Base-by-base conservation (phyloP, 2,113 vertebrate genomes). In the Nannobrachium achirus region DNA sequence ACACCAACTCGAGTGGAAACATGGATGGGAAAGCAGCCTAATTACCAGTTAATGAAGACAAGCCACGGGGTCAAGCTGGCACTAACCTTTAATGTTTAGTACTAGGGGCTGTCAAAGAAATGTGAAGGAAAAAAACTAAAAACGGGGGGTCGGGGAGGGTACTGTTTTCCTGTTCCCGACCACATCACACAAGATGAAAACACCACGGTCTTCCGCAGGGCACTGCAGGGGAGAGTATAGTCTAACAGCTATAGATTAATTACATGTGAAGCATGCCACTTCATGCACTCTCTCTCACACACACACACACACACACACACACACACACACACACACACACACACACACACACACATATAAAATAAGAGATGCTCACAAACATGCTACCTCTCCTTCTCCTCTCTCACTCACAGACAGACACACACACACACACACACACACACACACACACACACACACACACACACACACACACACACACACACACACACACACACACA, bases 201-300 rank as follows among this genome's bases (percentile, higher is more conserved):
- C 68, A 73, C 60, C 73, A 50, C 10, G 8, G 66, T 68, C 75
- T 57, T 56, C 70, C 66, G 46, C 73, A 56, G 76, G 69, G 71
- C 50, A 33, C 79, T 46, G 66, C 59, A 40, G 89, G 93, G 92
- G 91, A 87, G 85, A 87, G 90, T 91, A 93, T 89, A 89, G 81
- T 82, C 82, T 93, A 92, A 94, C 93, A 94, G 93, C 93, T 95
- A 93, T 81, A 93, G 86, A 92, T 93, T 96, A 95, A 96, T 94
- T 94, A 94, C 94, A 94, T 93, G 92, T 94, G 94, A 94, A 93
- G 91, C 91, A 92, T 91, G 94, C 93, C 93, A 93, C 92, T 93
- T 93, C 93, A 92, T 90, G 91, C 15, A 44, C 25, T n/a, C 41
- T 13, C 56, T 19, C 19, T 39, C 14, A 14, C 18, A 9, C 44